Evolutionary conservation across 2,888 invertebrate genomes (phyloP).

Genomic region (Acleris sparsana): DNA sequence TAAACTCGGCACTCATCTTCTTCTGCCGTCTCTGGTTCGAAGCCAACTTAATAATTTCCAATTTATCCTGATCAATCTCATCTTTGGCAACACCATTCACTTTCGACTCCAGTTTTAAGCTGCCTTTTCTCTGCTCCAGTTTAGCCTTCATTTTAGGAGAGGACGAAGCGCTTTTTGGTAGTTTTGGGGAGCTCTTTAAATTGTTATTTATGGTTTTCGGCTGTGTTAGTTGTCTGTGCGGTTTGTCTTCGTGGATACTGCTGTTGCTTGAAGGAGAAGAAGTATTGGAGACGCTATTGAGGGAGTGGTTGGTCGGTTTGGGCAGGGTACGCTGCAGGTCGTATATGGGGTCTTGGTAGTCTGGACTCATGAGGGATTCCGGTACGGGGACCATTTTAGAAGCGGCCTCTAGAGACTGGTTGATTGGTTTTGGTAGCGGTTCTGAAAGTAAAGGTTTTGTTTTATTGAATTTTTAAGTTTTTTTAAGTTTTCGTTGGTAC

Average conservation of each 20-base stretch:
- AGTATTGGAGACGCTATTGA: conserved; percentile 54
- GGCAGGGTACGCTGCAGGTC: conserved; percentile 71
- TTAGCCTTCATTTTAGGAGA: conserved; percentile 74
- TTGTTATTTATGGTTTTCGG: conserved; percentile 53
- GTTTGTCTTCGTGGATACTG: conserved; percentile 64
- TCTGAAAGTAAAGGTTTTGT: conserved; percentile 11
- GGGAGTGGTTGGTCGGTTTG: conserved; percentile 52
- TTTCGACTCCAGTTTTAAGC: conserved; percentile 59
- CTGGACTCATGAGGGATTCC: conserved; percentile 93
- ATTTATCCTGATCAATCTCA: conserved; percentile 61
- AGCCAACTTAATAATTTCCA: conserved; percentile 67
- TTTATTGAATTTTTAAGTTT: neutral
- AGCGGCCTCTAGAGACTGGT: conserved; percentile 89
- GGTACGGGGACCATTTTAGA: conserved; percentile 95
- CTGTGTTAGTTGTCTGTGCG: conserved; percentile 48
- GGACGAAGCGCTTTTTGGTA: conserved; percentile 75
- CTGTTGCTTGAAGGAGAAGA: conserved; percentile 71
- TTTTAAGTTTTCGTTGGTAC: too few species aligned
- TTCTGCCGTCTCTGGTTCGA: conserved; percentile 74
- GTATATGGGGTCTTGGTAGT: conserved; percentile 85
- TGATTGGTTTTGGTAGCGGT: conserved; percentile 56
- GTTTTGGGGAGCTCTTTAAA: conserved; percentile 70
- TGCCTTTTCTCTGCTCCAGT: conserved; percentile 74
- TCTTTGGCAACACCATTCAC: conserved; percentile 60
- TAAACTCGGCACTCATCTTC: conserved; percentile 66